Percentiles rank a stretch among this genome's conserved stretches.
Conservation (phyloP, 2,797 vertebrate species). For the Premnoplex brunnescens region DNA sequence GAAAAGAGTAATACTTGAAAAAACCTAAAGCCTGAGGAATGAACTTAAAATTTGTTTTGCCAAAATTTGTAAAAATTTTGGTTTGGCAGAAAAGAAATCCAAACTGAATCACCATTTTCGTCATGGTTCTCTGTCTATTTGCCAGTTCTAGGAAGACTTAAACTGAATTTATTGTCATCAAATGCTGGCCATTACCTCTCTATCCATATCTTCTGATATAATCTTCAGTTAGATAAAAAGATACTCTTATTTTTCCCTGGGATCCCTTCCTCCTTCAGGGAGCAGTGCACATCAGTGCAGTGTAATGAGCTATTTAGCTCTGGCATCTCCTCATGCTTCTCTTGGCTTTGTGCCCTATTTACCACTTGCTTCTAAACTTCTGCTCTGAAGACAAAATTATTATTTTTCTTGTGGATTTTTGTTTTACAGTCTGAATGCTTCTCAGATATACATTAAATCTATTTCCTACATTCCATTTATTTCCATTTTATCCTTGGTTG, state of each 20-base stretch:
- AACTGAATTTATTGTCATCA: neutral
- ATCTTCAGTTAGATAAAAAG: neutral
- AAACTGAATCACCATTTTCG: neutral
- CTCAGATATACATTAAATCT: neutral
- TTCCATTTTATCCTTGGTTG: neutral
- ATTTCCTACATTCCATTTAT: neutral
- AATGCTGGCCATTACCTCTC: neutral
- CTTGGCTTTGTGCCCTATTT: slow-evolving; percentile 30
- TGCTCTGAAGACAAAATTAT: neutral
- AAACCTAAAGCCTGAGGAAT: neutral
- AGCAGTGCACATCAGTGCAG: rapidly evolving
- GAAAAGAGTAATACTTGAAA: neutral
- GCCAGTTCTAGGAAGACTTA: neutral
- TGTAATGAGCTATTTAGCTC: neutral
- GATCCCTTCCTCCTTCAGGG: neutral
- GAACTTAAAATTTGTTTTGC: neutral
- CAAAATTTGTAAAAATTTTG: neutral
- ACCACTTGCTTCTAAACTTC: neutral
- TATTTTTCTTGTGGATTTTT: neutral
- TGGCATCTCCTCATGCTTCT: neutral
- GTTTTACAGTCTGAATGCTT: neutral
- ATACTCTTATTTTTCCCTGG: neutral
- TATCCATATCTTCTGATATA: neutral
- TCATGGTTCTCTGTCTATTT: neutral
- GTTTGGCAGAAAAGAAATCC: neutral